Conservation (phyloP, 1,140 invertebrate species). For the Cyphomyrmex costatus region DNA sequence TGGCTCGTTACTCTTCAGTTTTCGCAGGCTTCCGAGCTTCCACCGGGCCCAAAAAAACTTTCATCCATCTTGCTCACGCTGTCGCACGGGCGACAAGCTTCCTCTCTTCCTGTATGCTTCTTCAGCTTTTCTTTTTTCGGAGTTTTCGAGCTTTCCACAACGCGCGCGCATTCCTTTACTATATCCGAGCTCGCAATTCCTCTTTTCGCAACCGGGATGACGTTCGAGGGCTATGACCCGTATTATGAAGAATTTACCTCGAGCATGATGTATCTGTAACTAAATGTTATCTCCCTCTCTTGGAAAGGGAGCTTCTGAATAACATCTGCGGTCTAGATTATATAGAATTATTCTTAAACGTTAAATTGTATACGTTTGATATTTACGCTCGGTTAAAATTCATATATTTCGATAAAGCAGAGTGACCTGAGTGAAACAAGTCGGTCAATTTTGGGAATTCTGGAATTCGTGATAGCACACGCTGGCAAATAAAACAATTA, state of each 20-base stretch:
- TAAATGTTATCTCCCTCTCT: neutral
- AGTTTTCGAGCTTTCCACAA: constrained; percentile 40
- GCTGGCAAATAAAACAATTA: constrained; percentile 39
- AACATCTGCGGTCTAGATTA: too few species aligned
- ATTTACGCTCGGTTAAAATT: constrained; percentile 1
- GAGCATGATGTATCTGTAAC: neutral
- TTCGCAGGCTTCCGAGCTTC: constrained; percentile 52
- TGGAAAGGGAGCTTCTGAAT: neutral
- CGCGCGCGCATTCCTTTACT: constrained; percentile 36
- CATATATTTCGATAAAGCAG: neutral
- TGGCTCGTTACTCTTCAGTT: constrained; percentile 74
- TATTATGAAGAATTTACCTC: constrained; percentile 22
- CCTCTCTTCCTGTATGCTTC: constrained; percentile 33
- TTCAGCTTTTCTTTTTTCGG: constrained; percentile 30
- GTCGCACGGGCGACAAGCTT: constrained; percentile 66
- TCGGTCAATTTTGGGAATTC: constrained; percentile 22
- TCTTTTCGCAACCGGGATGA: constrained; percentile 3
- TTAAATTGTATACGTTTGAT: neutral
- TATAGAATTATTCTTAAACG: neutral
- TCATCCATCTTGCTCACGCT: constrained; percentile 68
- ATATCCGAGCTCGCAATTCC: constrained; percentile 18
- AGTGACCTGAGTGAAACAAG: neutral
- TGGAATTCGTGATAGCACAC: neutral
- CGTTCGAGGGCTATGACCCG: neutral
- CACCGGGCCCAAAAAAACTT: constrained; percentile 64